phyloP scores from a whole-genome alignment of 2,797 vertebrate species.

The Craterocephalus amniculus region DNA sequence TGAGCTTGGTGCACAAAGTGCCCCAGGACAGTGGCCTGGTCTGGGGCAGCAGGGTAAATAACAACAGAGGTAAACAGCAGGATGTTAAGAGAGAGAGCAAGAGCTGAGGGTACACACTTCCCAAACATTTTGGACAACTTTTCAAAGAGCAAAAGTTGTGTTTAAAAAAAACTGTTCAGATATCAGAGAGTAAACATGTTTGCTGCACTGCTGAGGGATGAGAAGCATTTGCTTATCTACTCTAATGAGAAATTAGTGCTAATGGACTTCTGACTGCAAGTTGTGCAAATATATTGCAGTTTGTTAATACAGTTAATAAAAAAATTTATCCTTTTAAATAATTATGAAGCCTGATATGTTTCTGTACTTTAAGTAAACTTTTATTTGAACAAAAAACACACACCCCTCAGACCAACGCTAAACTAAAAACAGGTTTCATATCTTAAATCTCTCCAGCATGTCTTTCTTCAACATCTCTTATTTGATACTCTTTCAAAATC shows the following conservation, averaged over 20 bases:
- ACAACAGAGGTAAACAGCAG: slow-evolving; percentile 51
- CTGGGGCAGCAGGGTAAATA: slow-evolving; percentile 52
- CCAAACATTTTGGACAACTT: neutral
- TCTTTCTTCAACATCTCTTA: neutral
- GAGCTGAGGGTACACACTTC: slow-evolving; percentile 36
- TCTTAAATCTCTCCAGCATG: neutral
- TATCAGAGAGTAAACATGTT: slow-evolving; percentile 1
- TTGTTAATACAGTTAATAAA: neutral
- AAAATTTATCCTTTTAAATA: neutral
- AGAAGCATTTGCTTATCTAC: slow-evolving; percentile 10
- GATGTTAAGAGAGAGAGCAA: slow-evolving; percentile 65
- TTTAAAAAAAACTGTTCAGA: neutral
- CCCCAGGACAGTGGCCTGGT: slow-evolving; percentile 71
- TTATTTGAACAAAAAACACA: neutral
- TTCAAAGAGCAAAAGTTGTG: slow-evolving; percentile 1
- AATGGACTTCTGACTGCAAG: neutral
- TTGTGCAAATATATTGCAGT: neutral
- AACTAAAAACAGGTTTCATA: neutral
- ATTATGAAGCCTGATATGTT: neutral
- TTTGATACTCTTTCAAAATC: slow-evolving; percentile 1
- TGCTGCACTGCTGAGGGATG: neutral
- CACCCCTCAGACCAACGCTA: neutral
- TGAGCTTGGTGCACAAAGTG: slow-evolving; percentile 62
- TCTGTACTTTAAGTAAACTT: slow-evolving; percentile 1
- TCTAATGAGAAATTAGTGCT: slow-evolving; percentile 9